Evolutionary conservation across 2,888 invertebrate genomes (phyloP), one percentile per base, ranked within the genome.

Genomic region (Aphrophora alni): DNA sequence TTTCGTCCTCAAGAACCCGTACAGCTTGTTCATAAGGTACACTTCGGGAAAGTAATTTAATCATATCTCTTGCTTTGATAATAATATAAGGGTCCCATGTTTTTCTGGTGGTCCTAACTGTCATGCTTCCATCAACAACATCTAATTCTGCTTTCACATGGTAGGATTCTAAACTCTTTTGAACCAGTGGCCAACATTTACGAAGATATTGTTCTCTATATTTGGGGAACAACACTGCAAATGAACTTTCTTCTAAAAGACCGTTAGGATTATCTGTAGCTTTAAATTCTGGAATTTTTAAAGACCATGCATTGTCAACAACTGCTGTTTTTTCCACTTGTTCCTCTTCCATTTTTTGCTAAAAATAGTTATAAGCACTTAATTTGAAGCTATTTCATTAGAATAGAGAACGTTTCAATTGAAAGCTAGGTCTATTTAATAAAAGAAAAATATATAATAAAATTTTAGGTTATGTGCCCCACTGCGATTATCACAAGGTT

Each of bases 41-140:
- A 88, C 98, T 98, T 84, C 99, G 91, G 0, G 98, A 96, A 86
- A 99, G 89, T 1, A 99, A 89, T 88, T 98, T 98, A 85, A 99
- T 95, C 90, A 99, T 92, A 88, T 99, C 99, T 82, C 99, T 91
- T 0, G 98, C 97, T 90, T 99, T 99, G 33, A 99, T 91, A 71
- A 99, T 96, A 78, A 98, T 95, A 85, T 95, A 99, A 0, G 99
- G 99, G 90, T 99, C 99, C 97, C 97, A 99, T 0, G 99, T 99
- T 90, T 98, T 98, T 78, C 95, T 91, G 0, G 98, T 98, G 0
- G 99, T 99, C 88, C 91, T 92, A 0, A 99, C 99, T 0, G 94
- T 93, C 95, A 99, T 95, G 86, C 97, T 97, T 69, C 99, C 93
- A 90, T 98, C 98, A 5, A 98, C 91, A 1, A 98, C 90, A 89